Evolutionary conservation across 2,113 vertebrate genomes (phyloP), one percentile per base, ranked within the genome.

Genomic region (Recurvirostra avosetta): DNA sequence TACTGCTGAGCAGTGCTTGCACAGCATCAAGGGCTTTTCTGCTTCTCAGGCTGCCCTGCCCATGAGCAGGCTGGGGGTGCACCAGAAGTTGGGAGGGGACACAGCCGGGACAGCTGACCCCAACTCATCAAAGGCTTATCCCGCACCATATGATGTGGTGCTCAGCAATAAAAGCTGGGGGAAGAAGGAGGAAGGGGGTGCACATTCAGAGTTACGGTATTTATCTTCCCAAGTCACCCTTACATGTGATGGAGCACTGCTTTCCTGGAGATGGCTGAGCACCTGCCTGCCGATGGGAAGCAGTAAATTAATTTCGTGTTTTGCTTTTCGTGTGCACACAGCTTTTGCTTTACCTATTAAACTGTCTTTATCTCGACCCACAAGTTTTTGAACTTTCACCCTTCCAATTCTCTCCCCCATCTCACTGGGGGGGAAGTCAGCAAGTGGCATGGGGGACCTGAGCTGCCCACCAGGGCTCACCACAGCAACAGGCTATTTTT

Each of bases 121-220:
- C 32, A 47, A 0, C 8, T 61, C 7, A 52, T 16, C 20, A 6
- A 18, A 72, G n/a, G 27, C 36, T 26, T 20, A 38, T 32, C 15
- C 50, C 74, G 53, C 22, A 49, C 34, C 1, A 3, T 18, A 6
- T 5, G 23, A 3, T 11, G 23, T 2, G 13, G 17, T 34, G 53
- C 26, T 74, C 41, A 26, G 36, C 32, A 32, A 27, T 26, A 63
- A 62, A 75, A 70, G 12, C 25, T 30, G 55, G 3, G 30, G 30
- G 9, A 43, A 62, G 32, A 18, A 85, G 49, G 11, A 62, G 32
- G 25, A 66, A 49, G 19, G 8, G 9, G 30, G 5, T 45, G 17
- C 6, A 58, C 2, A 0, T 34, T 50, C 0, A 0, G 41, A 56
- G 17, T 25, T 1, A 73, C 5, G 19, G 50, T 4, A 0, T 45